Base-by-base conservation (phyloP, 2,888 invertebrate genomes). In the Melanophora roralis region DNA sequence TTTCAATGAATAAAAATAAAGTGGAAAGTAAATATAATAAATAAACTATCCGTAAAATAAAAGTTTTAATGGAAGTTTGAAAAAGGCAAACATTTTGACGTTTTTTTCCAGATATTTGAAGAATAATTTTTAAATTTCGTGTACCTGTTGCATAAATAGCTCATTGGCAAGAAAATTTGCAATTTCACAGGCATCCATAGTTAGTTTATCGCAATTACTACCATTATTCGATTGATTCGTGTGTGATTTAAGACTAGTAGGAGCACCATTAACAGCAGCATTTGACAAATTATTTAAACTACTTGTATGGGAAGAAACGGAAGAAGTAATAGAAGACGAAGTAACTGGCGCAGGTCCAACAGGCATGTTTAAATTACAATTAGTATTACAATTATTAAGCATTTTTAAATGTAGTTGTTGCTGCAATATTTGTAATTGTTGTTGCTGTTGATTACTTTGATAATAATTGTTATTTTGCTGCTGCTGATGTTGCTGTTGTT, bases 111-210 rank as follows among this genome's bases (percentile, higher is more conserved):
- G 14, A 6, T n/a, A 40, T 14, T 40, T 40, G 40, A 5, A 40
- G 14, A 8, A 43, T 16, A 43, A 19, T 16, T 16, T 19, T 4
- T 6, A 45, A 45, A 9, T 2, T 8, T 21, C 19, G 32, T 57
- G 38, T 93, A 94, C 94, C 93, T 95, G 95, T 91, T 95, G 95
- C 91, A 94, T 94, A 92, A 95, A 94, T 89, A 94, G 91, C 92
- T 95, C 95, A 89, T 94, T 95, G 88, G 95, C 95, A 88, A 95
- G 92, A 91, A 95, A 94, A 91, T 94, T 95, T 86, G 95, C 95
- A 89, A 95, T 94, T 92, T 95, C 95, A 91, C 94, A 93, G 89
- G 95, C 94, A 92, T 95, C 95, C 92, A 95, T 94, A 68, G 86
- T 83, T 76, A 88, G 86, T 85, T 86, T 85, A 80, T 87, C 86